These are phyloP conservation scores for Morinoia aosen DNA, from an alignment of 2,888 invertebrate species.

Conservation along the genomic window DNA sequence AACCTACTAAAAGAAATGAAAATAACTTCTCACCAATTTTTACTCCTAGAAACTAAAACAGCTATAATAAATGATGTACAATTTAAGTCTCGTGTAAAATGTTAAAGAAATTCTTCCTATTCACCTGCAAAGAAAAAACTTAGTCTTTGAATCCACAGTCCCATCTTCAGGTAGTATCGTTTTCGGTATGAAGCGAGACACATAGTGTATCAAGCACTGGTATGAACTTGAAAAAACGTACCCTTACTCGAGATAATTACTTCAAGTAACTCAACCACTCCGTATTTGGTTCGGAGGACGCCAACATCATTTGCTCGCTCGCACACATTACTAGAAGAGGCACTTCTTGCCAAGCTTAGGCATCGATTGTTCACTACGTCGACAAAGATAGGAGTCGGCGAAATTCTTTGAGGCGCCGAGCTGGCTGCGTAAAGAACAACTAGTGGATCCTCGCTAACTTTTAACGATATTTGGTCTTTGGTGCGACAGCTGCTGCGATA, in stretches of 20 bases:
- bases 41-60: neutral
- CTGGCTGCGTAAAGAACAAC: neutral
- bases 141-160: neutral
- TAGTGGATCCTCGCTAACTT: neutral
- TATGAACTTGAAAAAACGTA: neutral
- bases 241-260: neutral
- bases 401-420: neutral
- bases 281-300: neutral
- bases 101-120: neutral
- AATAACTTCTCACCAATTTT: neutral
- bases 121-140: neutral
- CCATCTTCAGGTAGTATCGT: neutral
- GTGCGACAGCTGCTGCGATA: neutral
- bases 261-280: neutral
- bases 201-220: neutral
- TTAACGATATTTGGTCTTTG: neutral
- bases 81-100: neutral
- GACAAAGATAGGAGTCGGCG: neutral
- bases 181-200: neutral
- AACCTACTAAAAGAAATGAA: neutral
- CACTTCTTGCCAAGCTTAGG: slow-evolving; percentile 12
- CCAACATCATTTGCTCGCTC: neutral
- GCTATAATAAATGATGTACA: neutral
- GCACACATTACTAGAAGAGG: neutral
- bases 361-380: neutral